Conservation (phyloP, 2,113 vertebrate genomes). For the Phalacrocorax carbo region DNA sequence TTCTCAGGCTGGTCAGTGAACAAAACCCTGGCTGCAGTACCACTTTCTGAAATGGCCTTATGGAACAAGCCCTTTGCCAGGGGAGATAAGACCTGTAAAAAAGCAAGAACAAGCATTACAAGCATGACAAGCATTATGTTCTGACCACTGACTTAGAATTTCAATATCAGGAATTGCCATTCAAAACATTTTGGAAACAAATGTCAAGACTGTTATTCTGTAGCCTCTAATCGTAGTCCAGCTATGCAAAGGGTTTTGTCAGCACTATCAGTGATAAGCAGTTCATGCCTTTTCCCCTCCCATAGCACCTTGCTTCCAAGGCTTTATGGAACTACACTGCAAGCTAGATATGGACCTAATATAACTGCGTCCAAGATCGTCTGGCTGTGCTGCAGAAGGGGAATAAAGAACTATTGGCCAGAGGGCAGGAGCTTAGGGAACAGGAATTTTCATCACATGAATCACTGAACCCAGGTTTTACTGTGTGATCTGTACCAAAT, state of each 20-base stretch:
- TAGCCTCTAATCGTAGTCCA: not conserved
- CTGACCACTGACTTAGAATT: not conserved
- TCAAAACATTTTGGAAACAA: not conserved
- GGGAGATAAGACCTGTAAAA: conserved; percentile 79
- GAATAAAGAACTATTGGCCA: not conserved
- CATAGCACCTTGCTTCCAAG: not conserved
- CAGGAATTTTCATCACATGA: not conserved
- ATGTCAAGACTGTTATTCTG: not conserved
- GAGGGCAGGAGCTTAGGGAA: not conserved
- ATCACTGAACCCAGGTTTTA: not conserved
- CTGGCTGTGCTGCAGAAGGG: not conserved
- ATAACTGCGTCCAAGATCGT: not conserved
- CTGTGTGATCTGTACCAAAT: not conserved
- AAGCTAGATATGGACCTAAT: accelerated
- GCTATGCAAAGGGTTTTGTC: not conserved
- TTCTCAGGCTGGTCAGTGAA: not conserved
- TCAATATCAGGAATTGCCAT: not conserved
- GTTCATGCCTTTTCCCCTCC: not conserved
- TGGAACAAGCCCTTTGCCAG: conserved; percentile 80
- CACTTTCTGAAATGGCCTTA: conserved; percentile 83
- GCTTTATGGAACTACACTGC: not conserved
- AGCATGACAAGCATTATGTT: not conserved
- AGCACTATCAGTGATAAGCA: not conserved
- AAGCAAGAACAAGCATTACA: not conserved
- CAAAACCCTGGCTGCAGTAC: not conserved